phyloP scores from a whole-genome alignment of 2,797 vertebrate species.

The Malurus splendens region DNA sequence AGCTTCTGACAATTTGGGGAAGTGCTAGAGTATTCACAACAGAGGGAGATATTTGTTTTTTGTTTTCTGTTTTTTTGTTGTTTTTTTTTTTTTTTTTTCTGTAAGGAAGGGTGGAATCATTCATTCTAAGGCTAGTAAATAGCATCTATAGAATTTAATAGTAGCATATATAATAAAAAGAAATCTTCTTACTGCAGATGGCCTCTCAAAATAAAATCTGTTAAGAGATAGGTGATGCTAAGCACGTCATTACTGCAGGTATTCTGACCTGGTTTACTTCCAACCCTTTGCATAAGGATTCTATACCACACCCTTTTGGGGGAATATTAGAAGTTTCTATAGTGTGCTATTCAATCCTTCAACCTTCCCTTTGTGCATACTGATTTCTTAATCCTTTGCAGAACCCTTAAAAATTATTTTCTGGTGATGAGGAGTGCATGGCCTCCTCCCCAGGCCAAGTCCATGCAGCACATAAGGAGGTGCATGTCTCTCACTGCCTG shows the following conservation, averaged over 20 bases:
- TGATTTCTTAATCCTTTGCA: background rate
- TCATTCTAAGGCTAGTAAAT: background rate
- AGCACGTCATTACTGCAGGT: background rate
- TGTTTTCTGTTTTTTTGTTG: background rate
- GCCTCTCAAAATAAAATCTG: background rate
- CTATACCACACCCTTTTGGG: background rate
- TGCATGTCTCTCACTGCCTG: background rate
- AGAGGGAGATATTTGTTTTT: background rate
- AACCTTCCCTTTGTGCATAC: background rate
- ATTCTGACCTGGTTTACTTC: background rate
- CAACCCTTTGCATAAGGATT: background rate
- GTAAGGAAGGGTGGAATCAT: background rate
- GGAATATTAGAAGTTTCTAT: background rate
- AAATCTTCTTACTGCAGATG: background rate
- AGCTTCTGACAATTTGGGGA: constrained; percentile 45
- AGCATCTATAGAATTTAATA: background rate
- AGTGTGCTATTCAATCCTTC: background rate
- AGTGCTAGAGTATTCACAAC: constrained; percentile 46
- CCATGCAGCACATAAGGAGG: background rate
- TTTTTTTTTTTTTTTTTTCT: background rate
- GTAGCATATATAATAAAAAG: background rate
- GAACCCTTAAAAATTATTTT: background rate
- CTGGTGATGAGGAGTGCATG: accelerated
- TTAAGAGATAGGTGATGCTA: background rate
- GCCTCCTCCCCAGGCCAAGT: background rate